These are phyloP conservation scores for Zonotrichia albicollis DNA, from an alignment of 2,797 vertebrate species.

Conservation along the genomic window DNA sequence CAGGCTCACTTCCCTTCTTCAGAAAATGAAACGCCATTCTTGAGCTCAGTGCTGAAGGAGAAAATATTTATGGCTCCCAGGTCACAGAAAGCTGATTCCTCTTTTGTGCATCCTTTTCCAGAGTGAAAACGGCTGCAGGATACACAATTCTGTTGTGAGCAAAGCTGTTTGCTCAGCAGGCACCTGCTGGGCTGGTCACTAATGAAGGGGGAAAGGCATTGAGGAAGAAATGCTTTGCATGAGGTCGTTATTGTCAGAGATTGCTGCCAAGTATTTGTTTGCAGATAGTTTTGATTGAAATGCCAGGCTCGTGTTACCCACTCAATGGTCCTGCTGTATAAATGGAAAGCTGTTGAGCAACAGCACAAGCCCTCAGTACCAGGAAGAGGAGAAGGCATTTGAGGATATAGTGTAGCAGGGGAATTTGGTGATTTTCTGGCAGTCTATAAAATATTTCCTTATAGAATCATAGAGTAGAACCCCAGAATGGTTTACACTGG, in stretches of 20 bases:
- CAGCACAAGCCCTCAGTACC: neutral
- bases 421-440: neutral
- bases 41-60: neutral
- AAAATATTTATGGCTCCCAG: slow-evolving; percentile 10
- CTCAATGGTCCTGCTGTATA: neutral
- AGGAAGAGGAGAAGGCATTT: neutral
- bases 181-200: neutral
- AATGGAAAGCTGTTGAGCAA: neutral
- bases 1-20: slow-evolving; percentile 52
- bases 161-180: slow-evolving; percentile 35
- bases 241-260: neutral
- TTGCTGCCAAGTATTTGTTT: slow-evolving; percentile 31
- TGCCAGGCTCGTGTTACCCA: neutral
- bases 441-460: neutral
- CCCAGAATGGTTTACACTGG: neutral
- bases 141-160: neutral
- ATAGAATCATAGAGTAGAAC: neutral
- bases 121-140: neutral
- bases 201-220: neutral
- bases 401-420: neutral
- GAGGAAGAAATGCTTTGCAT: slow-evolving; percentile 11
- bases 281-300: slow-evolving; percentile 34
- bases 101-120: neutral
- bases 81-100: neutral
- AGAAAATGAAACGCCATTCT: neutral